Evolutionary conservation across 2,888 invertebrate species (phyloP).

Genomic region (Drosophila flavopinicola): DNA sequence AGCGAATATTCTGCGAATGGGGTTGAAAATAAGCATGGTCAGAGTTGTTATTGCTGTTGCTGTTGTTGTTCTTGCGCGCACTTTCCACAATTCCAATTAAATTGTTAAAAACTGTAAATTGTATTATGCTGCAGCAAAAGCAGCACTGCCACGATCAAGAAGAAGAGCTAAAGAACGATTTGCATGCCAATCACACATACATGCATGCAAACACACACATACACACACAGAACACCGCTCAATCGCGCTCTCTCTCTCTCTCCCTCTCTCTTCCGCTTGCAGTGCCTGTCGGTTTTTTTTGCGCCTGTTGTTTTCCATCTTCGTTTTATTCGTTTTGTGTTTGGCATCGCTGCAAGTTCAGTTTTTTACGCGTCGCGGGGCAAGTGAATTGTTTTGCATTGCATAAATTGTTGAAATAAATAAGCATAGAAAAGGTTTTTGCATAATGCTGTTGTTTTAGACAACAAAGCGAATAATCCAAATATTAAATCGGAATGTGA

Average conservation of each 20-base stretch:
- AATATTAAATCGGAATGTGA: slow-evolving; percentile 5
- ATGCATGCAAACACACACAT: slow-evolving; percentile 20
- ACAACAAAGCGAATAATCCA: too few relatives aligned
- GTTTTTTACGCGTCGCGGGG: slow-evolving; percentile 31
- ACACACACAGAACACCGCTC: background rate
- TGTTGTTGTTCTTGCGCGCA: slow-evolving; percentile 8
- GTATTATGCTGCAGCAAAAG: slow-evolving; percentile 6
- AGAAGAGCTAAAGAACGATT: slow-evolving; percentile 26
- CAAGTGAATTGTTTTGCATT: slow-evolving; percentile 37
- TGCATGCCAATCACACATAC: slow-evolving; percentile 41
- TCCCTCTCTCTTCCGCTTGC: slow-evolving; percentile 2
- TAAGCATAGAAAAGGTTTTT: background rate
- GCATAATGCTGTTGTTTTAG: too few relatives aligned
- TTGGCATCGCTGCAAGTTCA: slow-evolving; percentile 50
- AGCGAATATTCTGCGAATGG: slow-evolving; percentile 37
- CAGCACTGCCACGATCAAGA: slow-evolving; percentile 40
- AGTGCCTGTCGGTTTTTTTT: slow-evolving; percentile 33
- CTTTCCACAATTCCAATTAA: slow-evolving; percentile 31
- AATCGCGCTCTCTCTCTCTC: background rate
- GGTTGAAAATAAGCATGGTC: slow-evolving; percentile 41
- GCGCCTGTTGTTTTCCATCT: slow-evolving; percentile 33
- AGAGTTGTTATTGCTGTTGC: slow-evolving; percentile 1
- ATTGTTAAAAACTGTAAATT: slow-evolving; percentile 23
- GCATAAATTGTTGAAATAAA: slow-evolving; percentile 22
- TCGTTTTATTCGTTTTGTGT: slow-evolving; percentile 52